Percentiles rank a stretch among this genome's conserved stretches.
Evolutionary conservation across 1,140 invertebrate genomes (phyloP).

Genomic region (Dysdera silvatica): DNA sequence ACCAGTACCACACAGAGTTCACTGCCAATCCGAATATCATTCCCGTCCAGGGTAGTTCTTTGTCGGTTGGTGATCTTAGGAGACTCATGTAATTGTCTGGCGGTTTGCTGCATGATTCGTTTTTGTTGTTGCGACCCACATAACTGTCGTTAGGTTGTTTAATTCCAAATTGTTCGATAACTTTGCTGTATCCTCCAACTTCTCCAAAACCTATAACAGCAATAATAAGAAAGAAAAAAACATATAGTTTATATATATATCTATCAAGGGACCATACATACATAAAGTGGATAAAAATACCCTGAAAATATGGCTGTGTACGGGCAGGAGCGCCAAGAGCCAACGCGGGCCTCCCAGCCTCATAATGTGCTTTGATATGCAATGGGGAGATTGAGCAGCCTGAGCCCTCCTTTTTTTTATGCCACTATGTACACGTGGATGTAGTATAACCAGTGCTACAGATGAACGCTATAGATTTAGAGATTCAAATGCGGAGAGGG

Average conservation of each 20-base stretch:
- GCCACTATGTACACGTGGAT: too few relatives aligned
- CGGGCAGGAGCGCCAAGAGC: too few relatives aligned
- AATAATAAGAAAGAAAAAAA: not conserved
- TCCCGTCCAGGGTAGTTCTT: conserved; percentile 47
- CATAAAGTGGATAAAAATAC: too few relatives aligned
- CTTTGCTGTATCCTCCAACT: conserved; percentile 47
- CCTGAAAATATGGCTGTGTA: too few relatives aligned
- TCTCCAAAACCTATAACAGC: conserved; percentile 30
- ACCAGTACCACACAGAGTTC: conserved; percentile 52
- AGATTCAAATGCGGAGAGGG: too few relatives aligned
- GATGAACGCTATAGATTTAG: too few relatives aligned
- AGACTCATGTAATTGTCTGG: conserved; percentile 37
- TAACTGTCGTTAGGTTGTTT: conserved; percentile 31
- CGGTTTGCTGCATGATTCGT: conserved; percentile 34
- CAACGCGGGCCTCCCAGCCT: too few relatives aligned
- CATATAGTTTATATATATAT: not conserved
- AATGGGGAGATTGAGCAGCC: too few relatives aligned
- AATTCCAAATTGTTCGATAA: conserved; percentile 44
- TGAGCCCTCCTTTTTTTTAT: too few relatives aligned
- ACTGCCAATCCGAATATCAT: conserved; percentile 49
- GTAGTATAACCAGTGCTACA: too few relatives aligned
- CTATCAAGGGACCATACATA: too few relatives aligned
- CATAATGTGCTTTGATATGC: too few relatives aligned
- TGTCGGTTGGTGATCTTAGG: conserved; percentile 40
- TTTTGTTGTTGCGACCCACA: conserved; percentile 35